These are phyloP conservation scores for Tympanuchus pallidicinctus DNA, from an alignment of 2,113 vertebrate species.

Conservation along the genomic window DNA sequence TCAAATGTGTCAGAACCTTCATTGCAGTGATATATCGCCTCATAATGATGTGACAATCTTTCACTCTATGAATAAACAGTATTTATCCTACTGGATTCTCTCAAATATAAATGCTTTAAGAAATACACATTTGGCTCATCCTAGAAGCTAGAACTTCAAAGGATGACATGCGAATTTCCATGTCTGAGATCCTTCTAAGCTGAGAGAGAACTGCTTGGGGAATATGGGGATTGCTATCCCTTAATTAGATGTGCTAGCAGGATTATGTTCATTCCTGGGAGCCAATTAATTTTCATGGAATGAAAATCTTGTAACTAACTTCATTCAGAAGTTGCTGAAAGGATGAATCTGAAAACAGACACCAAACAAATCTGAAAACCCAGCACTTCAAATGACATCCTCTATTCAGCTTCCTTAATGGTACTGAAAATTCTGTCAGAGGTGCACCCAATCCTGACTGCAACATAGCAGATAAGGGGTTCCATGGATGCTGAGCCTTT, in stretches of 20 bases:
- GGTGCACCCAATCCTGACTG: neutral
- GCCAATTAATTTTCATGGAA: neutral
- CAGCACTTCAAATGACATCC: neutral
- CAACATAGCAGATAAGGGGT: accelerated
- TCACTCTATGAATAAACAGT: neutral
- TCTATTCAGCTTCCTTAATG: neutral
- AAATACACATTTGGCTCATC: neutral
- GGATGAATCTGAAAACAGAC: neutral
- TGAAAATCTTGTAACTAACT: neutral
- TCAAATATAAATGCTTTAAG: neutral
- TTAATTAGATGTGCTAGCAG: neutral
- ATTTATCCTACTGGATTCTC: constrained; percentile 36
- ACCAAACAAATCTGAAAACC: neutral
- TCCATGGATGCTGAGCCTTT: neutral
- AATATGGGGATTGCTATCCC: neutral
- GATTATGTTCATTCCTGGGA: neutral
- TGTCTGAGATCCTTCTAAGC: neutral
- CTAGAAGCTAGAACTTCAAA: constrained; percentile 21
- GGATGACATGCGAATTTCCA: neutral
- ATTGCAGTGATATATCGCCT: neutral
- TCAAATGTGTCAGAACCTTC: constrained; percentile 8
- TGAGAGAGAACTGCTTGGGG: neutral
- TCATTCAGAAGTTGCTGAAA: neutral
- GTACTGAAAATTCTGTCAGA: neutral
- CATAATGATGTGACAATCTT: constrained; percentile 27